These are phyloP conservation scores for Coregonus sp. DNA, from an alignment of 2,797 vertebrate genomes.

Conservation along the genomic window DNA sequence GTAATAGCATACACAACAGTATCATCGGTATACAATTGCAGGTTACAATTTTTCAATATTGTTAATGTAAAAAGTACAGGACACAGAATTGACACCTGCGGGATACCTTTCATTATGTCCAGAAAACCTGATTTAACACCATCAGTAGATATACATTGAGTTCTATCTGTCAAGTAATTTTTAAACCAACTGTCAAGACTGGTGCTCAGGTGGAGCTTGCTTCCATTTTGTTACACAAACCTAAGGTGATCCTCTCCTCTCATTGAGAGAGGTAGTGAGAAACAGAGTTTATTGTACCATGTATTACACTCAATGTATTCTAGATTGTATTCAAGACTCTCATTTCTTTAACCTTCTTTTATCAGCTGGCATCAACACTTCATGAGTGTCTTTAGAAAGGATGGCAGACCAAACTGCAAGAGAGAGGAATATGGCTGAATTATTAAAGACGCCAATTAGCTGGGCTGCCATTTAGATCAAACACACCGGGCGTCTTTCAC, in stretches of 20 bases:
- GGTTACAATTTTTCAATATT: no score
- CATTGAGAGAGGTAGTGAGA: not conserved
- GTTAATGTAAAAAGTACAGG: no score
- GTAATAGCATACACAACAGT: no score
- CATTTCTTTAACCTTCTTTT: not conserved
- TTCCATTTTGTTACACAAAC: not conserved
- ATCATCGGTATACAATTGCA: no score
- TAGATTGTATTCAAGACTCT: not conserved
- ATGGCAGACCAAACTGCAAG: not conserved
- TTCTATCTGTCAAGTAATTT: no score
- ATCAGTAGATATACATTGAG: no score
- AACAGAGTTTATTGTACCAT: no score
- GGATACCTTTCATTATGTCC: no score
- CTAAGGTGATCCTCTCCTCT: not conserved
- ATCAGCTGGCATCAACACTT: slow-evolving; percentile 22
- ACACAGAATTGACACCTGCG: no score
- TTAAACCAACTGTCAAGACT: not conserved
- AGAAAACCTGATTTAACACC: no score
- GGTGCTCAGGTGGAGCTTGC: not conserved
- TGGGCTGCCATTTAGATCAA: slow-evolving; percentile 77
- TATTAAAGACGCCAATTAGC: slow-evolving; percentile 78
- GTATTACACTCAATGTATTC: no score
- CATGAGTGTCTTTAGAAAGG: not conserved
- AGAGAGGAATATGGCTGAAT: slow-evolving; percentile 61
- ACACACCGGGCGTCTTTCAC: slow-evolving; percentile 54